Evolutionary conservation across 2,113 vertebrate genomes (phyloP).

Genomic region (Parotia lawesii): DNA sequence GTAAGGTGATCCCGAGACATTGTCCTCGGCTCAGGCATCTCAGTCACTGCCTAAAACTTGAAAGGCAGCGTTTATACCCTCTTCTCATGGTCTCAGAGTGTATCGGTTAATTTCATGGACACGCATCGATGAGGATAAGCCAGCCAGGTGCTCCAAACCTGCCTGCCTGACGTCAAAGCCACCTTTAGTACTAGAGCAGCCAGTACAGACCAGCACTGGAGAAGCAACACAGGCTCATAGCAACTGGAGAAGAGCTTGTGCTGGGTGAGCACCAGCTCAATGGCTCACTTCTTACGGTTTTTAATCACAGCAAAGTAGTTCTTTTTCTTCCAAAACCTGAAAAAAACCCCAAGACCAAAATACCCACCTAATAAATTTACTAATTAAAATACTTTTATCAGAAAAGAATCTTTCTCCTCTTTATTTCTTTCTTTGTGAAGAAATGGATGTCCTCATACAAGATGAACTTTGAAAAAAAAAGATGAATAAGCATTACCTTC

Average conservation of each 20-base stretch:
- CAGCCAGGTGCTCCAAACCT: not conserved
- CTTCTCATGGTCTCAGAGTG: not conserved
- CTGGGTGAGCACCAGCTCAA: not conserved
- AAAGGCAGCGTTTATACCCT: not conserved
- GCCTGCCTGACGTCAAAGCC: not conserved
- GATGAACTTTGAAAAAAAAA: not conserved
- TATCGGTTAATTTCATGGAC: not conserved
- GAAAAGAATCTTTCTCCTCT: not conserved
- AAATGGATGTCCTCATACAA: not conserved
- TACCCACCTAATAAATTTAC: not conserved
- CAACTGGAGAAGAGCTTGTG: not conserved
- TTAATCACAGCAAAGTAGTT: not conserved
- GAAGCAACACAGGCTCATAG: not conserved
- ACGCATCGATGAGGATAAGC: fast-evolving
- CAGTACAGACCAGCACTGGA: not conserved
- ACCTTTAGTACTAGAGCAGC: not conserved
- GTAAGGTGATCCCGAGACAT: not conserved
- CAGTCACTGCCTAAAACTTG: not conserved
- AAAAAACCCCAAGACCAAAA: not conserved
- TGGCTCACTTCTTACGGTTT: not conserved
- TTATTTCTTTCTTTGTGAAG: not conserved
- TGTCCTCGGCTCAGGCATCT: not conserved
- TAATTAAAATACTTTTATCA: not conserved
- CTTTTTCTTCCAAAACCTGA: not conserved
- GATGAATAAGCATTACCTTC: not conserved